These are phyloP conservation scores for Hipposideros armiger DNA, from an alignment of 2,113 vertebrate genomes.

Conservation along the genomic window DNA sequence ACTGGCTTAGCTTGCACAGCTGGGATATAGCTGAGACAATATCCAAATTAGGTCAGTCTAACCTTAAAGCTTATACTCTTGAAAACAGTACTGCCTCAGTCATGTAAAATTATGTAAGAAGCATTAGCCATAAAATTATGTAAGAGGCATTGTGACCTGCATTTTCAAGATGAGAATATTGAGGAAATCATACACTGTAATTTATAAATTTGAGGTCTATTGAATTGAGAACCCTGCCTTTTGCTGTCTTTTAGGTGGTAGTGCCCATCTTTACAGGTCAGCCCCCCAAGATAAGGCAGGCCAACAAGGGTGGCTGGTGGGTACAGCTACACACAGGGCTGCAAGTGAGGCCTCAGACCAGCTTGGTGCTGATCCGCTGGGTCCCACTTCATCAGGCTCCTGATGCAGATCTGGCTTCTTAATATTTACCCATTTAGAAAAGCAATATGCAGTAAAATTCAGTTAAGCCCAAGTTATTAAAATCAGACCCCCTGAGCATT, in stretches of 20 bases:
- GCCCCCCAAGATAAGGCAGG: background rate
- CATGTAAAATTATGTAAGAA: background rate
- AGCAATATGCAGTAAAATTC: background rate
- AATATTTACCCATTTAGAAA: conserved; percentile 10
- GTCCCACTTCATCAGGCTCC: background rate
- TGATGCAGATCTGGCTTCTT: background rate
- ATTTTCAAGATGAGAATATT: background rate
- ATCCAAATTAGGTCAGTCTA: background rate
- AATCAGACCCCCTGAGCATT: background rate
- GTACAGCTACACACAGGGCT: background rate
- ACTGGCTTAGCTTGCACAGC: background rate
- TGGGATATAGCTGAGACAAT: background rate
- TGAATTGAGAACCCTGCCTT: background rate
- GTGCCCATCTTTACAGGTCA: background rate
- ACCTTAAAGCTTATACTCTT: background rate
- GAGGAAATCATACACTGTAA: background rate
- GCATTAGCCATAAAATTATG: background rate
- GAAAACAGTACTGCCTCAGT: background rate
- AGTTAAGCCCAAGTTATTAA: conserved; percentile 5
- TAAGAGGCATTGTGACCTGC: background rate
- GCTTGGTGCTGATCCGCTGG: background rate
- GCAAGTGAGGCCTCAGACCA: background rate
- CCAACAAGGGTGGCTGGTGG: background rate
- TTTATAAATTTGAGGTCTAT: background rate
- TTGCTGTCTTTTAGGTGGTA: background rate